A percentile compares a stretch with the other conserved stretches of the same genome.
Evolutionary conservation across 2,888 invertebrate species (phyloP).

Genomic region (Girardia tigrina): DNA sequence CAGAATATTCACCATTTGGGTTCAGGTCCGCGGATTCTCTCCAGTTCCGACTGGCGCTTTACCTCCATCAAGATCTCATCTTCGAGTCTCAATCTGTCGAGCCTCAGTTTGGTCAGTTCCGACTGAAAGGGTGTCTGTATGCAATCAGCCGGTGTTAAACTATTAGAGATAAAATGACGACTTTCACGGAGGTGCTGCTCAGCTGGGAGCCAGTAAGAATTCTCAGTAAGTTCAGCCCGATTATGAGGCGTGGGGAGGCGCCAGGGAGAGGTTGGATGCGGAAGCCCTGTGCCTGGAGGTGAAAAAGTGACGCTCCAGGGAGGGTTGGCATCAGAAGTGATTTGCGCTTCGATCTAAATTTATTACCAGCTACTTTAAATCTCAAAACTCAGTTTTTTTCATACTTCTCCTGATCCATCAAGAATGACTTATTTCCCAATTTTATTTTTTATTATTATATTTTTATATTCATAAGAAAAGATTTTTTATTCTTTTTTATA

Average conservation of each 20-base stretch:
- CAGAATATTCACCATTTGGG: constrained; percentile 42
- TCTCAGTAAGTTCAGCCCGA: background rate
- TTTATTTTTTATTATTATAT: too few species aligned
- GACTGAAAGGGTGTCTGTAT: constrained; percentile 41
- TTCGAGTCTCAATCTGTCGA: constrained; percentile 44
- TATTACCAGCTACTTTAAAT: too few species aligned
- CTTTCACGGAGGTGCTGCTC: background rate
- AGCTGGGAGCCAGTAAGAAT: background rate
- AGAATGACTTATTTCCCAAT: too few species aligned
- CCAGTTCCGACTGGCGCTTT: constrained; percentile 43
- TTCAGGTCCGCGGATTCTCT: constrained; percentile 43
- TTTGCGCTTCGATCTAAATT: background rate
- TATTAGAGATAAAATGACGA: background rate
- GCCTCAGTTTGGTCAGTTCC: constrained; percentile 42
- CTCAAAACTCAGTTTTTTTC: too few species aligned
- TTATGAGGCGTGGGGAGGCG: background rate
- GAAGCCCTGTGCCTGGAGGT: background rate
- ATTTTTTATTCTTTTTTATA: too few species aligned
- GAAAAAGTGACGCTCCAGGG: background rate
- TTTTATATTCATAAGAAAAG: too few species aligned
- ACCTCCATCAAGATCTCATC: constrained; percentile 44
- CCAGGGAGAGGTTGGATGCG: background rate
- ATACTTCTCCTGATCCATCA: too few species aligned
- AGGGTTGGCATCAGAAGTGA: background rate
- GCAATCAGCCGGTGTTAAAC: background rate